These are phyloP conservation scores for Percina caprodes DNA, from an alignment of 2,113 vertebrate species.

Conservation along the genomic window DNA sequence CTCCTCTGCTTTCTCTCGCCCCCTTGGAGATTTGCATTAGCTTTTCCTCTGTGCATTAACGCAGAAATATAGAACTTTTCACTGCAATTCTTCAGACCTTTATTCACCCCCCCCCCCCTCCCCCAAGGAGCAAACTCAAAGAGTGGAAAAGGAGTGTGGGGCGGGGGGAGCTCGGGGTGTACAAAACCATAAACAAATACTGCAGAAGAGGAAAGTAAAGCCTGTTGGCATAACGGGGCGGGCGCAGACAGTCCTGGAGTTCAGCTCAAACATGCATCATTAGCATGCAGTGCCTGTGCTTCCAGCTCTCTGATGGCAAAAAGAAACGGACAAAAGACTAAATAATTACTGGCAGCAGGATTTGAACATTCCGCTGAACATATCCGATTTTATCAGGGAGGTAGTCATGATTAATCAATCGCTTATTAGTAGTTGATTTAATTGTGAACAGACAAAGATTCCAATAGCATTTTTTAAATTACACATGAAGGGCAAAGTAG, in stretches of 20 bases:
- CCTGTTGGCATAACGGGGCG: constrained; percentile 49
- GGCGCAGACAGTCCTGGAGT: constrained; percentile 66
- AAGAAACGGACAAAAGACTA: constrained; percentile 62
- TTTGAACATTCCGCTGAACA: constrained; percentile 61
- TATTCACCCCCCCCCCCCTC: constrained; percentile 37
- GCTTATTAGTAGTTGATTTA: constrained; percentile 64
- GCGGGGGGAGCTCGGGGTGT: constrained; percentile 6
- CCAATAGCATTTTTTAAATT: constrained; percentile 64
- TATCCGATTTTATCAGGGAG: constrained; percentile 66
- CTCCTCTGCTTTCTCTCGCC: constrained; percentile 7
- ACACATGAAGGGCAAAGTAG: constrained; percentile 43
- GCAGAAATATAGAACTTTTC: constrained; percentile 61
- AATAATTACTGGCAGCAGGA: constrained; percentile 69
- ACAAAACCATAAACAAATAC: constrained; percentile 68
- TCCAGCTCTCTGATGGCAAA: constrained; percentile 64
- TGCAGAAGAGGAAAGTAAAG: constrained; percentile 61
- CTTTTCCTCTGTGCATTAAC: constrained; percentile 53
- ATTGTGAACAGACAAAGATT: constrained; percentile 59
- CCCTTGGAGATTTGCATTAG: constrained; percentile 57
- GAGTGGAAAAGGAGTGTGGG: constrained; percentile 1
- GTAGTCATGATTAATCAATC: constrained; percentile 61
- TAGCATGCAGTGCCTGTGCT: constrained; percentile 71
- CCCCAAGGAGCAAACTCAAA: constrained; percentile 53
- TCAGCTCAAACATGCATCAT: constrained; percentile 74
- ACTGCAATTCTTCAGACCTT: constrained; percentile 53